Conservation (phyloP, 92 coral and sea anemone species). For the Umimayanthus chanpuru region DNA sequence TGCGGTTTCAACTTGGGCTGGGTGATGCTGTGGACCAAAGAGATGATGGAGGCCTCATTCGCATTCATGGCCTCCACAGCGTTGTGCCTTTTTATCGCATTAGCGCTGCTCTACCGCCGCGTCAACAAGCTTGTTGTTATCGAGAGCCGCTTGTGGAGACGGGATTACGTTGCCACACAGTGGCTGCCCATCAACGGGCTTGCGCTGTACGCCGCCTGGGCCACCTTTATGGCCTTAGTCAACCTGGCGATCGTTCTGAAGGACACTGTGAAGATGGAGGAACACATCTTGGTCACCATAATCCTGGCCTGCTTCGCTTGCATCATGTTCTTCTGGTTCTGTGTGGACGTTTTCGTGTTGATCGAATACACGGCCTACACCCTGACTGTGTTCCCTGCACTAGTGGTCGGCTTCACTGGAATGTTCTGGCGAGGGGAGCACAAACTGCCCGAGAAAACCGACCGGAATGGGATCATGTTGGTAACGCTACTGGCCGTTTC, state of each 20-base stretch:
- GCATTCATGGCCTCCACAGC: slow-evolving; percentile 71
- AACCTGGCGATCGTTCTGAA: slow-evolving; percentile 71
- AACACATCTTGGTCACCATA: slow-evolving; percentile 70
- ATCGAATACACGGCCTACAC: slow-evolving; percentile 64
- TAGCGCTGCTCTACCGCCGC: slow-evolving; percentile 75
- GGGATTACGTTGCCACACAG: slow-evolving; percentile 75
- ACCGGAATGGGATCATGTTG: slow-evolving; percentile 74
- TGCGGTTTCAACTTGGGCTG: slow-evolving; percentile 85
- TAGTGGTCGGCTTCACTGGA: slow-evolving; percentile 81
- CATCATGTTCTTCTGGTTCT: slow-evolving; percentile 78
- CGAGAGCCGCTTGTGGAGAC: slow-evolving; percentile 66
- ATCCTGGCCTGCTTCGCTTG: slow-evolving; percentile 71
- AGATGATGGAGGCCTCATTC: slow-evolving; percentile 67
- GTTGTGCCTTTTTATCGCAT: slow-evolving; percentile 59
- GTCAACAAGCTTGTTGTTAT: slow-evolving; percentile 53
- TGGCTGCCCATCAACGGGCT: slow-evolving; percentile 80
- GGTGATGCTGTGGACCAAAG: slow-evolving; percentile 79
- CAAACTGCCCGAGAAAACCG: slow-evolving; percentile 56
- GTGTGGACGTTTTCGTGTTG: slow-evolving; percentile 80
- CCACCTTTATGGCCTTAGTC: slow-evolving; percentile 69
- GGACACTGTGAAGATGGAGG: slow-evolving; percentile 71
- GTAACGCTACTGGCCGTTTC: slow-evolving; percentile 68
- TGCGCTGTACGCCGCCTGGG: slow-evolving; percentile 85
- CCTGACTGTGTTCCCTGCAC: slow-evolving; percentile 75
- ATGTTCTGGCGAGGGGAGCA: slow-evolving; percentile 55